Percentiles rank a stretch among this genome's conserved stretches.
phyloP scores from a whole-genome alignment of 2,113 vertebrate genomes.

The Baryphthengus martii region DNA sequence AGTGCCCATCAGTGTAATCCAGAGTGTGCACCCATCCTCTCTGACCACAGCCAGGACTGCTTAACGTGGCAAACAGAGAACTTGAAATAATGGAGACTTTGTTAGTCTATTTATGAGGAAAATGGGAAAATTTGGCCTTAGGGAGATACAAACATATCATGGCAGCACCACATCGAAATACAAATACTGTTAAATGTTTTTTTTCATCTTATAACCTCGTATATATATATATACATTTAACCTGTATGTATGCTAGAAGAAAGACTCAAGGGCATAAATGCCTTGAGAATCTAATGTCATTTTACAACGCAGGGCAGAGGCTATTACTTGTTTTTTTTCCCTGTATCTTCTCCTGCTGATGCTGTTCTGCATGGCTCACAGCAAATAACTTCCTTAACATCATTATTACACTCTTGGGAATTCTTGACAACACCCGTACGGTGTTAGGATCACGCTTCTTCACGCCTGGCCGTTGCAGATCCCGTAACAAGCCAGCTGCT shows the following conservation, averaged over 20 bases:
- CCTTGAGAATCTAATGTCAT: background rate
- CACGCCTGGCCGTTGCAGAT: background rate
- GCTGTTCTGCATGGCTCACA: background rate
- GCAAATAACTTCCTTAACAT: background rate
- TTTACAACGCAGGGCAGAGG: background rate
- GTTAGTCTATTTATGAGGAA: background rate
- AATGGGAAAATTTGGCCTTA: background rate
- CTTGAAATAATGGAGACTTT: background rate
- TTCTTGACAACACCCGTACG: background rate
- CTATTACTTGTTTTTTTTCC: accelerated
- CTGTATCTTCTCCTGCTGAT: background rate
- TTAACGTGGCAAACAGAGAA: background rate
- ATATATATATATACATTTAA: too few species aligned
- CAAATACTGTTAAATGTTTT: background rate
- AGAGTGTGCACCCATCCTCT: background rate
- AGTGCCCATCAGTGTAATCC: background rate
- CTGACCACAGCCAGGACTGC: background rate
- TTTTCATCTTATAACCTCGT: background rate
- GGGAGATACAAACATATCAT: background rate
- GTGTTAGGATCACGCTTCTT: background rate
- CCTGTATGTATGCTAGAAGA: background rate
- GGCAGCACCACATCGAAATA: background rate
- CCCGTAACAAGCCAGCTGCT: background rate
- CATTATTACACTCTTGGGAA: background rate
- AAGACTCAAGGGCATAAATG: background rate